Evolutionary conservation across 2,797 vertebrate species (phyloP), one percentile per base, ranked within the genome.

Genomic region (Crypturellus tataupa): DNA sequence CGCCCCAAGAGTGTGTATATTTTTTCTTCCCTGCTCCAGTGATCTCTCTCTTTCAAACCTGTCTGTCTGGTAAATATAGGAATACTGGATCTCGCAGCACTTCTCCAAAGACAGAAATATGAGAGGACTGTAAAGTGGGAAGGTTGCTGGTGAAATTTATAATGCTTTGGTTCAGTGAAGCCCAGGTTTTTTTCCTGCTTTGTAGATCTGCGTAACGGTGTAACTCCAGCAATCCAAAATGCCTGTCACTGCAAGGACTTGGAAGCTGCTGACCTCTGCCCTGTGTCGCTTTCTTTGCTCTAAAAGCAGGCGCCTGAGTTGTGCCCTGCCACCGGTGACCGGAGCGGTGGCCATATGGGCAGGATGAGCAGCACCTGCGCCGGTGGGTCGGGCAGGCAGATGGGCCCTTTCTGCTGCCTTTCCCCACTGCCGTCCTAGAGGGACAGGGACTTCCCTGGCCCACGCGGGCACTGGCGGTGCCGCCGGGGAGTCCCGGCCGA

Each of bases 351-450:
- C 83, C 88, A 89, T 81, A 86, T 85, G 84, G 83, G 29, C 60
- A 39, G 87, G 46, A 47, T 51, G 79, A 90, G 47, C 44, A 64
- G 58, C 77, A 73, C 88, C 91, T 94, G 80, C 13, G 27, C 71
- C 67, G 12, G 5, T 82, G 46, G 83, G 72, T 93, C 73, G 81
- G 80, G 80, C 64, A 80, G 89, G 88, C 83, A 95, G 92, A 93
- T 92, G 90, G 80, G 44, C 16, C 27, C 10, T 87, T 86, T 87
- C 56, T 44, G 39, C 29, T 90, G 40, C 39, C 42, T 86, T 64
- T 77, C 21, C 68, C 80, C 80, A 69, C 15, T 10, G 39, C 72
- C 64, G 24, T 94, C 81, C 40, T 83, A 80, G 33, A 39, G 71
- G 15, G 58, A 19, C 11, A 56, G 8, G 49, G n/a, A 87, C 35